These are phyloP conservation scores for Megastigmus dorsalis DNA, from an alignment of 2,888 invertebrate genomes.

Conservation along the genomic window DNA sequence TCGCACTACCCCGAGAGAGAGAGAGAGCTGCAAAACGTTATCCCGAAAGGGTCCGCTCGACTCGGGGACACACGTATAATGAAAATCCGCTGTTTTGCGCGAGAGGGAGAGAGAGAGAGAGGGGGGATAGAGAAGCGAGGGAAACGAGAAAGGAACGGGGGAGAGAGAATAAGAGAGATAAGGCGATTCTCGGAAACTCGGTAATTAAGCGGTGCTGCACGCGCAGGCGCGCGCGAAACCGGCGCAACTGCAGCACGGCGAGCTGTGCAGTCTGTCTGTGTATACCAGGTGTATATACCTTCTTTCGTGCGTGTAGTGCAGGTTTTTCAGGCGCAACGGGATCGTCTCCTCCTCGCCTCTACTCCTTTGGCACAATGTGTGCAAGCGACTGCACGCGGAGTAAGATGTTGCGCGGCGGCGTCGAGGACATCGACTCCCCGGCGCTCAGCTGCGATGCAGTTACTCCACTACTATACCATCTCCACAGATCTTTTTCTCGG, in stretches of 20 bases:
- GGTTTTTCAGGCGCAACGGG: background rate
- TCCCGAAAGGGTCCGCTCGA: no score
- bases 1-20: no score
- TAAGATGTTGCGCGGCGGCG: background rate
- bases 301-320: background rate
- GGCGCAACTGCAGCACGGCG: no score
- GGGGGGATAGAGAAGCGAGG: background rate
- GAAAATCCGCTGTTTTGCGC: background rate
- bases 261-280: no score
- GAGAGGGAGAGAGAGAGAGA: background rate
- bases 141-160: background rate
- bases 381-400: background rate
- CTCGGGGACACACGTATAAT: no score
- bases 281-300: background rate
- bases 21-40: no score
- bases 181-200: background rate
- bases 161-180: background rate
- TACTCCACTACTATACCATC: no score
- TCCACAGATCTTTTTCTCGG: no score
- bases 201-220: conserved; percentile 7
- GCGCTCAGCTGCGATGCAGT: no score
- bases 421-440: no score
- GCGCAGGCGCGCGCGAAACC: no score
- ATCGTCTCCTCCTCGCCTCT: background rate
- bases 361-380: background rate